phyloP scores from a whole-genome alignment of 2,888 invertebrate genomes.

The Cataglyphis rosenhaueri region DNA sequence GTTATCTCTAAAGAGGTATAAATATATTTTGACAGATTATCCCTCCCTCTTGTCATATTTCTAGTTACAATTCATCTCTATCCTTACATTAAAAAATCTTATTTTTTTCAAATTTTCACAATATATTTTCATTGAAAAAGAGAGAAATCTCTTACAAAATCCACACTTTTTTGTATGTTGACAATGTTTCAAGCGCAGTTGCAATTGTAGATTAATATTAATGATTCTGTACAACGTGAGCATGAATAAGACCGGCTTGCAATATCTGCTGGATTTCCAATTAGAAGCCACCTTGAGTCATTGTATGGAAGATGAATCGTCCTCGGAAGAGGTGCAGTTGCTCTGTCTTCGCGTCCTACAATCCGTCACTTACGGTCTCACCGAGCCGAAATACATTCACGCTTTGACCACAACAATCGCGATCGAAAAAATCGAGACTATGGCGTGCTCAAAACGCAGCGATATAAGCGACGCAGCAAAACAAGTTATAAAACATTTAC shows the following conservation, averaged over 20 bases:
- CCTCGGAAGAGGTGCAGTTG: constrained; percentile 71
- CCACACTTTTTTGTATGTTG: not conserved
- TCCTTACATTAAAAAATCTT: not conserved
- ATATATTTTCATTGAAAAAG: not conserved
- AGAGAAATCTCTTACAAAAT: not conserved
- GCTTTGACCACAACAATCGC: constrained; percentile 69
- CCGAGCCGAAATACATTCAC: constrained; percentile 66
- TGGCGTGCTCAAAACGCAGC: constrained; percentile 61
- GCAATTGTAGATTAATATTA: constrained; percentile 79
- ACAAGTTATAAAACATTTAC: constrained; percentile 69
- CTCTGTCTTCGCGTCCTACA: constrained; percentile 75
- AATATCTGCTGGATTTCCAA: constrained; percentile 74
- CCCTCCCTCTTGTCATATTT: not conserved
- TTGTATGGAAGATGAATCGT: constrained; percentile 71
- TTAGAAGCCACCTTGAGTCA: constrained; percentile 72
- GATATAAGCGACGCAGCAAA: constrained; percentile 70
- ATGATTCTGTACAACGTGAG: constrained; percentile 84
- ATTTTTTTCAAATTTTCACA: not conserved
- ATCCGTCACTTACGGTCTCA: constrained; percentile 77
- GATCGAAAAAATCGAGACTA: constrained; percentile 71
- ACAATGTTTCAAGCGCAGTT: not conserved
- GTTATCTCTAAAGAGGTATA: constrained; percentile 79
- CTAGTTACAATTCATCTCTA: not conserved
- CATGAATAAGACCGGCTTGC: constrained; percentile 82
- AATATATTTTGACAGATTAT: not conserved